Percentiles rank a stretch among this genome's conserved stretches.
Conservation (phyloP, 1,140 invertebrate species). For the Drosophila bifasciata region DNA sequence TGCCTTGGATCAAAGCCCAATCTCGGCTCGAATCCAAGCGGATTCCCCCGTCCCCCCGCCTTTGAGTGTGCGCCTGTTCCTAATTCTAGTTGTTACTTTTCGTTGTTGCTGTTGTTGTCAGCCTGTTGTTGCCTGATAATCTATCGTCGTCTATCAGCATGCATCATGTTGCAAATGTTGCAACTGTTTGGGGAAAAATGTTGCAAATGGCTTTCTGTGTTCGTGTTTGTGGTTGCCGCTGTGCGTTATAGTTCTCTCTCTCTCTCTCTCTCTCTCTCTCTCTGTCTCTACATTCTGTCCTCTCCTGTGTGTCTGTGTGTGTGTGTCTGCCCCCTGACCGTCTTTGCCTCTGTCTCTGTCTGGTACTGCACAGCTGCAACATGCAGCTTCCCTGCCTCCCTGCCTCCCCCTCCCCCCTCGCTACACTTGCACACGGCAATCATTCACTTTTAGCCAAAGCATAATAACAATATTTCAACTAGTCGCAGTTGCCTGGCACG, state of each 20-base stretch:
- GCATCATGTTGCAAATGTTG: slow-evolving; percentile 73
- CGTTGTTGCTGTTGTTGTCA: slow-evolving; percentile 24
- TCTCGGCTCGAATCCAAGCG: too few species aligned
- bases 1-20: neutral
- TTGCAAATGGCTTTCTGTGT: slow-evolving; percentile 30
- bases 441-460: slow-evolving; percentile 80
- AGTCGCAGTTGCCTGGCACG: slow-evolving; percentile 77
- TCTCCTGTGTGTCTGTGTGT: too few species aligned
- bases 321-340: slow-evolving; percentile 11
- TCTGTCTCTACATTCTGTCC: slow-evolving; percentile 20
- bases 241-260: slow-evolving; percentile 64
- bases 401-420: neutral
- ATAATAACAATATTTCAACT: slow-evolving; percentile 83
- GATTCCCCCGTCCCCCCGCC: neutral
- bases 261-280: neutral
- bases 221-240: slow-evolving; percentile 30
- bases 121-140: slow-evolving; percentile 57
- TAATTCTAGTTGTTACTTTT: slow-evolving; percentile 14
- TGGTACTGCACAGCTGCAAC: slow-evolving; percentile 56
- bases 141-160: slow-evolving; percentile 78
- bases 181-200: slow-evolving; percentile 46
- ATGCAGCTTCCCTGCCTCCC: slow-evolving; percentile 5
- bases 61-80: too few species aligned
- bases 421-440: slow-evolving; percentile 55
- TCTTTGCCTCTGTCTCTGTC: slow-evolving; percentile 15